Conservation (phyloP, 2,888 invertebrate genomes). For the Cataglyphis livida region DNA sequence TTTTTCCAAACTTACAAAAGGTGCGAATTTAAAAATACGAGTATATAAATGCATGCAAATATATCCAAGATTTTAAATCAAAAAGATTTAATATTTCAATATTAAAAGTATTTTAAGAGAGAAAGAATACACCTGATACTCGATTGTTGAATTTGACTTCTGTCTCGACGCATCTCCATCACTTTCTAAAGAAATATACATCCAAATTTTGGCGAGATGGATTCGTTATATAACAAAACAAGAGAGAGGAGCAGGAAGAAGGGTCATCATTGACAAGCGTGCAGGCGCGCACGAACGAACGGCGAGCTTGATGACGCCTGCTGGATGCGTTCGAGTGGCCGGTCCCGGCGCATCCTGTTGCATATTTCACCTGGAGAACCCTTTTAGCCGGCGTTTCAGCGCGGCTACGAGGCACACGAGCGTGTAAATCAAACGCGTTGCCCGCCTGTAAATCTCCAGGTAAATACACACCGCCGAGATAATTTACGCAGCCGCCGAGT, state of each 20-base stretch:
- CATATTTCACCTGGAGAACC: constrained; percentile 82
- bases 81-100: not conserved
- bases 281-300: constrained; percentile 52
- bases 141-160: not conserved
- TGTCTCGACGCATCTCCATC: not conserved
- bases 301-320: constrained; percentile 71
- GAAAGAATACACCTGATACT: not conserved
- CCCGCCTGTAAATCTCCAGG: constrained; percentile 84
- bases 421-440: constrained; percentile 85
- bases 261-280: constrained; percentile 27
- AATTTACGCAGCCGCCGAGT: constrained; percentile 83
- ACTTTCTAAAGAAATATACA: not conserved
- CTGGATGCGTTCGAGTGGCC: constrained; percentile 70
- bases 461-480: constrained; percentile 84
- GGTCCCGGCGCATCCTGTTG: constrained; percentile 79
- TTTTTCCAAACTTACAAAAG: not conserved
- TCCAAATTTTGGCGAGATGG: not conserved
- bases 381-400: constrained; percentile 74
- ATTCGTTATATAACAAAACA: constrained; percentile 37
- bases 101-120: not conserved
- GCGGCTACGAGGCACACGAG: constrained; percentile 70
- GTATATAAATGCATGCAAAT: not conserved
- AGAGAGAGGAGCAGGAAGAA: not conserved
- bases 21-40: not conserved
- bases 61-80: not conserved